Base-by-base conservation (phyloP, 2,113 vertebrate genomes). In the Salvelinus sp. region DNA sequence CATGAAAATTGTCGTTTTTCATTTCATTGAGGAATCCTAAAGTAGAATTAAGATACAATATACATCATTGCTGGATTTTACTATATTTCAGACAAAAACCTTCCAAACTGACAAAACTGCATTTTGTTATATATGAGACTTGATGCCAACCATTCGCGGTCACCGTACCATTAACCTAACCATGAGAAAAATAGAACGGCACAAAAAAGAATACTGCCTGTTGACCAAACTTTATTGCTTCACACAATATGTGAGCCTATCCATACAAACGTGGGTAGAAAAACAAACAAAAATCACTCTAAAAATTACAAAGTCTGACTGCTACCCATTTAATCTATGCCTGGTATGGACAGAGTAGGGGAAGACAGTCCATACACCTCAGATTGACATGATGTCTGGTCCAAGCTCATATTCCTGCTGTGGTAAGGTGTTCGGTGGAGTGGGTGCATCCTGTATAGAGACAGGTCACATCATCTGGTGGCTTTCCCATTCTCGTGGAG, bases 401-500 rank as follows among this genome's bases (percentile, higher is more conserved):
- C 50, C 23, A 25, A 50, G 54, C 28, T 30, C 62, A 48, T 74
- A 28, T 22, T 62, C n/a, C 58, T 22, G n/a, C n/a, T 62, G n/a
- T 20, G 58, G n/a, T 10, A 54, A 54, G 50, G 50, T 54, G 3
- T 50, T 14, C 2, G 3, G 3, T 10, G 9, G 38, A 10, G 38
- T 2, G 38, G 1, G 58, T 4, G 4, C 2, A 62, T 62, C n/a
- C n/a, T 62, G 58, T 7, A 22, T 0, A 62, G 58, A 9, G 20
- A 62, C 58, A 22, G 20, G n/a, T 62, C 20, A 62, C 58, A 97
- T 87, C 96, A 98, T 87, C 98, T 95, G 86, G 96, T 92, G 44
- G 95, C 76, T 89, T 99, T 99, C 74, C 98, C 98, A 60, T 98
- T 98, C 91, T 99, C 98, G 0, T 95, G 90, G 0, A 94, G 88